phyloP scores from a whole-genome alignment of 2,113 vertebrate genomes.

The Salvator merianae region DNA sequence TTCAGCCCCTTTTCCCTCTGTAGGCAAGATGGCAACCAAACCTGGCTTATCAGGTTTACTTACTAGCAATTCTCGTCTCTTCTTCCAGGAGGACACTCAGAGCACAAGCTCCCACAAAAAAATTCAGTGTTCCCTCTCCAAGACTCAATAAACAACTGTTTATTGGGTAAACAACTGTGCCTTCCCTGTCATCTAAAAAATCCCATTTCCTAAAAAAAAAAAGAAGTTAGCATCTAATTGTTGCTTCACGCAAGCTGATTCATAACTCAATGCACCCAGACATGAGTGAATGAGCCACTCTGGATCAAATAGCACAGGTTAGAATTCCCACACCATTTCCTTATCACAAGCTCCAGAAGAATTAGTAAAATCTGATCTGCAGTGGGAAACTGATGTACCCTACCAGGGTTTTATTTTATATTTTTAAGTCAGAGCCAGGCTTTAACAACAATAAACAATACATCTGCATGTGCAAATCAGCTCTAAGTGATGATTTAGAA shows the following conservation, averaged over 20 bases:
- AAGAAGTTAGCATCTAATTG: no score
- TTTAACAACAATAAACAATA: no score
- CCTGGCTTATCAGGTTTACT: not conserved
- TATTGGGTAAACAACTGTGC: not conserved
- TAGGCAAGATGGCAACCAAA: conserved; percentile 2
- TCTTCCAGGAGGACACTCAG: no score
- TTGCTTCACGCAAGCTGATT: not conserved
- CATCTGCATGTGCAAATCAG: not conserved
- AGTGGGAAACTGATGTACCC: no score
- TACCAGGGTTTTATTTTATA: no score
- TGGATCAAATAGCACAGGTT: not conserved
- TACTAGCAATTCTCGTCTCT: not conserved
- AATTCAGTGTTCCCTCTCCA: not conserved
- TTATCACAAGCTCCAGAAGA: not conserved
- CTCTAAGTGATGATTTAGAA: not conserved
- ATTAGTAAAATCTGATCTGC: not conserved
- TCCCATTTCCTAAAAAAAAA: not conserved
- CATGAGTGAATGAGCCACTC: not conserved
- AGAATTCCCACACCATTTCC: not conserved
- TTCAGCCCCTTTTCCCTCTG: not conserved
- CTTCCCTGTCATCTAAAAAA: not conserved
- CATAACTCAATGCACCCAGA: not conserved
- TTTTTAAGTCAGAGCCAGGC: no score
- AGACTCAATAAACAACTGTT: no score
- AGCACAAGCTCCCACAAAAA: not conserved